These are phyloP conservation scores for Hydroisotoma schaefferi DNA, from an alignment of 2,888 invertebrate genomes.

Conservation along the genomic window DNA sequence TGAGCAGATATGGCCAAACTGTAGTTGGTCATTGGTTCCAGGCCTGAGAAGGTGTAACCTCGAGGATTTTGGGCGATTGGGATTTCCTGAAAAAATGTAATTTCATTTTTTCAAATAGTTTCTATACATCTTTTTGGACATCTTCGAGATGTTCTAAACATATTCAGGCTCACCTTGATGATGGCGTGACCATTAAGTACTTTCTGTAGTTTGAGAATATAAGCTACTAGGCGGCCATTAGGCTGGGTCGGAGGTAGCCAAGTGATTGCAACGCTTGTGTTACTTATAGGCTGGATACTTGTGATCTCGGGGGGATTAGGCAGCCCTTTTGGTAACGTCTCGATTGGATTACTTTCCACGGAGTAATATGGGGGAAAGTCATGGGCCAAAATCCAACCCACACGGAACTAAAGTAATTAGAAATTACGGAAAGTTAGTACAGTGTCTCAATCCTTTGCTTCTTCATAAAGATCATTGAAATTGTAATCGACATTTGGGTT, in stretches of 20 bases:
- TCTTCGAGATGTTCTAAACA: too few relatives aligned
- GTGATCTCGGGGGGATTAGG: slow-evolving; percentile 46
- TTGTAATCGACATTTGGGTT: too few relatives aligned
- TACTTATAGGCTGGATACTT: slow-evolving; percentile 44
- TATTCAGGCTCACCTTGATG: slow-evolving; percentile 46
- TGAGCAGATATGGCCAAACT: slow-evolving; percentile 43
- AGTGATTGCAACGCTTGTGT: slow-evolving; percentile 46
- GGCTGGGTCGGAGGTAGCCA: slow-evolving; percentile 46
- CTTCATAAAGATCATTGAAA: too few relatives aligned
- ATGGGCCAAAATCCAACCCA: slow-evolving; percentile 44
- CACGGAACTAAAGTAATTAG: slow-evolving; percentile 36
- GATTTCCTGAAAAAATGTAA: too few relatives aligned
- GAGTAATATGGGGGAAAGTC: slow-evolving; percentile 44
- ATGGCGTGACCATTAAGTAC: slow-evolving; percentile 35
- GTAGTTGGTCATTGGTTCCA: slow-evolving; percentile 47
- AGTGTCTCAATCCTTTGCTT: too few relatives aligned
- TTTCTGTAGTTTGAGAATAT: slow-evolving; percentile 40
- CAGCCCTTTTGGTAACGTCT: slow-evolving; percentile 41
- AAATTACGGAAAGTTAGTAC: too few relatives aligned
- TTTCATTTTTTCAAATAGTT: too few relatives aligned
- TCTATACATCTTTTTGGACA: too few relatives aligned
- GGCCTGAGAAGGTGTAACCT: slow-evolving; percentile 46
- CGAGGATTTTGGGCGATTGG: slow-evolving; percentile 39
- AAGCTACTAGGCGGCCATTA: slow-evolving; percentile 44
- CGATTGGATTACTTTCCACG: slow-evolving; percentile 37